These are phyloP conservation scores for Platycercus adscitus DNA, from an alignment of 2,113 vertebrate genomes.

Conservation along the genomic window DNA sequence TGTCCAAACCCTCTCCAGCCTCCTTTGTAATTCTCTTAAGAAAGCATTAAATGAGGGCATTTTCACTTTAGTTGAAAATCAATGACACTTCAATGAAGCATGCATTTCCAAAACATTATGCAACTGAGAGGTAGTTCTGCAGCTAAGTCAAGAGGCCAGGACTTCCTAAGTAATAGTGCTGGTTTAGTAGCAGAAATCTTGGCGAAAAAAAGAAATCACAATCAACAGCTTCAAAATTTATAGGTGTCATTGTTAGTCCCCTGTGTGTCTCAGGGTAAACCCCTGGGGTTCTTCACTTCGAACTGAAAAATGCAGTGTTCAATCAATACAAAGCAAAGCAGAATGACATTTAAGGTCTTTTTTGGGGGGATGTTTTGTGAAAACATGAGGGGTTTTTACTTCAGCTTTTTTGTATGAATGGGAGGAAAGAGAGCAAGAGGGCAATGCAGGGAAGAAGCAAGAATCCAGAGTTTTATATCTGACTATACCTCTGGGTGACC, in stretches of 20 bases:
- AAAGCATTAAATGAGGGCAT: constrained; percentile 76
- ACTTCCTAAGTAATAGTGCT: constrained; percentile 32
- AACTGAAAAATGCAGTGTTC: background rate
- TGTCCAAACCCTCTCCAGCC: constrained; percentile 73
- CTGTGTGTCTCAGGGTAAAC: background rate
- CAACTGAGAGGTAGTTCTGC: constrained; percentile 57
- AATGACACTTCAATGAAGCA: constrained; percentile 77
- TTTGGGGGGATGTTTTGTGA: background rate
- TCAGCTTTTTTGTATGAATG: background rate
- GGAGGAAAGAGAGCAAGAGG: background rate
- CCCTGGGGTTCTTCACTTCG: background rate
- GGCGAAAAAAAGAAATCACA: background rate
- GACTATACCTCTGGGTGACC: background rate
- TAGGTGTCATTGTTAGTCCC: background rate
- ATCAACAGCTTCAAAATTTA: background rate
- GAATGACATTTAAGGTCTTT: background rate
- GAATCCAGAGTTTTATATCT: background rate
- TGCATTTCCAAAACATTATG: constrained; percentile 70
- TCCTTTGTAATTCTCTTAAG: constrained; percentile 73
- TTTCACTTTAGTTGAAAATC: constrained; percentile 79
- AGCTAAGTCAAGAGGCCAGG: constrained; percentile 21
- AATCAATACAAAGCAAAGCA: background rate
- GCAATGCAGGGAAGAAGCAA: background rate
- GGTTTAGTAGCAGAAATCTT: background rate
- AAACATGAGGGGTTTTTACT: background rate